These are phyloP conservation scores for Spilogale gracilis DNA, from an alignment of 2,113 vertebrate genomes.

Conservation along the genomic window DNA sequence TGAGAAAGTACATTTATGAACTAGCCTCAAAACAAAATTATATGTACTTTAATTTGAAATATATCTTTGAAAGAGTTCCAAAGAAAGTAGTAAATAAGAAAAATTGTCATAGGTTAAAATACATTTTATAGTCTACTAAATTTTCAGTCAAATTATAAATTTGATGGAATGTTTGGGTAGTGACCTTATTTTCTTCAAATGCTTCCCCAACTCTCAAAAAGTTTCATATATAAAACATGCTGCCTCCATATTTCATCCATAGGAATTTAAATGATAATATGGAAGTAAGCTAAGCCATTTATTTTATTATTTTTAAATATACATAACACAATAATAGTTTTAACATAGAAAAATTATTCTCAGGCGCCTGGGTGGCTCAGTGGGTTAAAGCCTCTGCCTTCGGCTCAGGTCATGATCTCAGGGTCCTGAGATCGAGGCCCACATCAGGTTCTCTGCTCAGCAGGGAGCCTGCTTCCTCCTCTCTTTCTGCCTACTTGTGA, in stretches of 20 bases:
- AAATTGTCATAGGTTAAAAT: background rate
- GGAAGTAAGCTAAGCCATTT: background rate
- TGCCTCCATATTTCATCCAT: background rate
- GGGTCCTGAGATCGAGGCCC: no score
- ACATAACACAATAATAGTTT: background rate
- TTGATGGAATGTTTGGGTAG: background rate
- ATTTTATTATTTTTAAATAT: background rate
- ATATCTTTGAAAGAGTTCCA: slow-evolving; percentile 55
- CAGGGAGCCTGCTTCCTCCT: no score
- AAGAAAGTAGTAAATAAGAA: background rate
- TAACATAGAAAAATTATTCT: background rate
- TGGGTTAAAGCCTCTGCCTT: no score
- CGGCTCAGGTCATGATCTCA: no score
- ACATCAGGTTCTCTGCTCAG: no score
- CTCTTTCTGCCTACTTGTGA: no score
- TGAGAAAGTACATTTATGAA: slow-evolving; percentile 50
- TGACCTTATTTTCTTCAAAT: background rate
- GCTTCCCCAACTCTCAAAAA: background rate
- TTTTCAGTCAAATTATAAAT: background rate
- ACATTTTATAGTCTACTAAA: background rate
- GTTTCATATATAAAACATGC: background rate
- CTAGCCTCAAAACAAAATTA: background rate
- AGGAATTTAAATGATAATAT: background rate
- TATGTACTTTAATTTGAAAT: background rate
- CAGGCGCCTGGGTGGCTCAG: no score